Conservation (phyloP, 2,888 invertebrate species). For the Plusia festucae region DNA sequence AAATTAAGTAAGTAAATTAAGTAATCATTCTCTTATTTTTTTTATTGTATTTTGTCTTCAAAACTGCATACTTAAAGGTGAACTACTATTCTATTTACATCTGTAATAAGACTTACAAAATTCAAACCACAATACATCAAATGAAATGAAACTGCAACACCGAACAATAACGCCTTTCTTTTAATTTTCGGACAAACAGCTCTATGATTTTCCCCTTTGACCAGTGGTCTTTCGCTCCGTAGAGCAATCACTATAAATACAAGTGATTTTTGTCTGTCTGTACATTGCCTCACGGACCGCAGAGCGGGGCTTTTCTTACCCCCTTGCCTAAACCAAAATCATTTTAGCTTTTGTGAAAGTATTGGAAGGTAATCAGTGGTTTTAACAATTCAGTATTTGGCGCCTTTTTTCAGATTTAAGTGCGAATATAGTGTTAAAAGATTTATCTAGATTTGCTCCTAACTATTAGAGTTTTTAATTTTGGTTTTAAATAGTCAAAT, state of each 20-base stretch:
- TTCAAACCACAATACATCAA: too few relatives aligned
- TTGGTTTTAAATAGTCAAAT: background rate
- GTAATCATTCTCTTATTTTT: too few relatives aligned
- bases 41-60: too few relatives aligned
- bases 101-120: too few relatives aligned
- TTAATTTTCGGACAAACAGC: conserved; percentile 55
- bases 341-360: conserved; percentile 79
- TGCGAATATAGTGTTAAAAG: conserved; percentile 27
- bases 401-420: conserved; percentile 36
- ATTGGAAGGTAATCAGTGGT: conserved; percentile 78
- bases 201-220: conserved; percentile 69
- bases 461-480: too few relatives aligned
- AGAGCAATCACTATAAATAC: conserved; percentile 82
- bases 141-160: background rate
- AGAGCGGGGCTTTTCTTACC: conserved; percentile 75
- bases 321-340: conserved; percentile 70
- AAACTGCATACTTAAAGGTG: too few relatives aligned
- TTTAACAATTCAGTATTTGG: conserved; percentile 25
- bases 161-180: conserved; percentile 28
- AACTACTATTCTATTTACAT: too few relatives aligned
- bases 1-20: too few relatives aligned
- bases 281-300: conserved; percentile 82
- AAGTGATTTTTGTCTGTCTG: conserved; percentile 66
- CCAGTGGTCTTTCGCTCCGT: conserved; percentile 57
- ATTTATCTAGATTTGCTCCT: background rate